These are phyloP conservation scores for Deroptyus accipitrinus DNA, from an alignment of 2,113 vertebrate species.

Conservation along the genomic window DNA sequence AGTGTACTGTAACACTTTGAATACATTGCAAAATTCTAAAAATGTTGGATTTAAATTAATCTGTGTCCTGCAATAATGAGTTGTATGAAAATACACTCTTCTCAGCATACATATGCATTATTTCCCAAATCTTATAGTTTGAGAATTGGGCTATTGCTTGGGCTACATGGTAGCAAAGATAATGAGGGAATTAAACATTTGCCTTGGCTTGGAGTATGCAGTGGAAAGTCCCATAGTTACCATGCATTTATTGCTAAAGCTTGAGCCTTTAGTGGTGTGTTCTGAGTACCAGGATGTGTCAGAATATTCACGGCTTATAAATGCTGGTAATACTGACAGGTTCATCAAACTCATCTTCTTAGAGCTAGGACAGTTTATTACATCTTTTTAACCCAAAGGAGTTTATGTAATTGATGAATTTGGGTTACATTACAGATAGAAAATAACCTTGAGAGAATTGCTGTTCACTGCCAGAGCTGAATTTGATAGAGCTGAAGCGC, in stretches of 20 bases:
- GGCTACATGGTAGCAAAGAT: background rate
- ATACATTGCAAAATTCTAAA: background rate
- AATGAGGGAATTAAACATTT: background rate
- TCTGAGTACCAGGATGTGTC: background rate
- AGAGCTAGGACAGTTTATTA: conserved; percentile 26
- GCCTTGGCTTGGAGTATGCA: background rate
- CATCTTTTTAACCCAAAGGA: conserved; percentile 29
- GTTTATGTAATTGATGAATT: conserved; percentile 60
- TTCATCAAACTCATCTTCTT: conserved; percentile 39
- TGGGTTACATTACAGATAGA: conserved; percentile 33
- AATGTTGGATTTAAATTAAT: background rate
- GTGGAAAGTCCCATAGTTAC: background rate
- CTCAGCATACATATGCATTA: background rate
- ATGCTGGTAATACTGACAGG: conserved; percentile 25
- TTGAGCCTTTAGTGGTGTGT: background rate
- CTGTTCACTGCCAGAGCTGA: background rate
- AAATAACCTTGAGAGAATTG: conserved; percentile 34
- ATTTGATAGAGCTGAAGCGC: conserved; percentile 18
- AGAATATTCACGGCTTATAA: conserved; percentile 28
- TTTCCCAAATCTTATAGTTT: background rate
- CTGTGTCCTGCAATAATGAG: background rate
- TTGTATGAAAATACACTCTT: background rate
- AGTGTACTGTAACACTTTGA: background rate
- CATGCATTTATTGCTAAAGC: background rate
- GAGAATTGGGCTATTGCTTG: background rate